Conservation (phyloP, 2,797 vertebrate genomes). For the Rhincodon typus region DNA sequence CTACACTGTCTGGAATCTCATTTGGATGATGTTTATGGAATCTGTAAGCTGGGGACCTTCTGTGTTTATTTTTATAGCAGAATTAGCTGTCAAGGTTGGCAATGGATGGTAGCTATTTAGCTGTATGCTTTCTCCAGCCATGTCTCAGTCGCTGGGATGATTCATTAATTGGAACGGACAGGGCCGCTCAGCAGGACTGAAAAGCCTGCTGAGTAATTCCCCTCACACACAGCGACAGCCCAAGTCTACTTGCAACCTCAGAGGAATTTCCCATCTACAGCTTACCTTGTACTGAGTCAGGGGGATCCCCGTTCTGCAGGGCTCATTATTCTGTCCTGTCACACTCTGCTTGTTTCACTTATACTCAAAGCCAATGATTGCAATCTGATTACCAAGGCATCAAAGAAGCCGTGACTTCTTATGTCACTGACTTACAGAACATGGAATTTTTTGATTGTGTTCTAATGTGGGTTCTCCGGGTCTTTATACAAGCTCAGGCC, state of each 20-base stretch:
- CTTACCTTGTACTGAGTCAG: not conserved
- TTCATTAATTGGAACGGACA: not conserved
- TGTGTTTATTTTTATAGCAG: not conserved
- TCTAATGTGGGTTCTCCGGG: too few relatives aligned
- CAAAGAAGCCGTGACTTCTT: not conserved
- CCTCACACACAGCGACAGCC: not conserved
- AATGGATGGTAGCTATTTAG: not conserved
- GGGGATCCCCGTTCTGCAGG: not conserved
- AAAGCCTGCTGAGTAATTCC: not conserved
- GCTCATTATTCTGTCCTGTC: not conserved
- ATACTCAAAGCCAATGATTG: not conserved
- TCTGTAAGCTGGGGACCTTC: not conserved
- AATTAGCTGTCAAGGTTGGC: not conserved
- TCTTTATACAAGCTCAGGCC: too few relatives aligned
- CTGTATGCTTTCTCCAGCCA: not conserved
- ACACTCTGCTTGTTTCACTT: not conserved
- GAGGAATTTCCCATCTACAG: constrained; percentile 12
- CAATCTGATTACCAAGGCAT: not conserved
- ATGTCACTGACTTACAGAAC: not conserved
- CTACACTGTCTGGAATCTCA: not conserved
- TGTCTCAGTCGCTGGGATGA: not conserved
- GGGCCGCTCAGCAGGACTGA: not conserved
- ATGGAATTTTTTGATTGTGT: too few relatives aligned
- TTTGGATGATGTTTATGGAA: not conserved
- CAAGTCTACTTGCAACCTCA: not conserved